Evolutionary conservation across 2,113 vertebrate species (phyloP).

Genomic region (Oncorhynchus tshawytscha): DNA sequence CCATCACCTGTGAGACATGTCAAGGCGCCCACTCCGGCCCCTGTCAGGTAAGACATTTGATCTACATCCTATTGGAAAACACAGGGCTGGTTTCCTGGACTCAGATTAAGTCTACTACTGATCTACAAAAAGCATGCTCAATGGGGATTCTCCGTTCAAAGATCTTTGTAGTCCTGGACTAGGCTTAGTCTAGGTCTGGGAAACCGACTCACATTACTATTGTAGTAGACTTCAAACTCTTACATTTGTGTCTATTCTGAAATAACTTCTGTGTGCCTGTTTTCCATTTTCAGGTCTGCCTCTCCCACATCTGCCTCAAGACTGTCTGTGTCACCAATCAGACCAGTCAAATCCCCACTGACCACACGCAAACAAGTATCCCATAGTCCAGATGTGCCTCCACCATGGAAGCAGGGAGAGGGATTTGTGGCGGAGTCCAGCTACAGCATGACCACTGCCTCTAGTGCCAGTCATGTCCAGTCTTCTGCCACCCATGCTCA

Average conservation of each 20-base stretch:
- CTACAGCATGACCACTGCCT: constrained; percentile 66
- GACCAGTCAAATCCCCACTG: constrained; percentile 86
- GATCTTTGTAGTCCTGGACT: too few species aligned
- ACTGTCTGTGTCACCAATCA: constrained; percentile 84
- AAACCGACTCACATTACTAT: too few species aligned
- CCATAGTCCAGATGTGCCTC: constrained; percentile 76
- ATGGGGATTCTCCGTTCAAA: too few species aligned
- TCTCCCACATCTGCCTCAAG: constrained; percentile 86
- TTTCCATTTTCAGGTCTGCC: constrained; percentile 69
- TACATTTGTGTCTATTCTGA: not conserved
- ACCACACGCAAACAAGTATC: constrained; percentile 67
- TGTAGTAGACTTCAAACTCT: not conserved
- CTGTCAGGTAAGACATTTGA: constrained; percentile 81
- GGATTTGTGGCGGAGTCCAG: constrained; percentile 72
- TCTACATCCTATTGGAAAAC: not conserved
- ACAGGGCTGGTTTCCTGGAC: too few species aligned
- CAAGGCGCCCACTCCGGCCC: constrained; percentile 86
- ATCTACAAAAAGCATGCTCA: too few species aligned
- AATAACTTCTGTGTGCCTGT: not conserved
- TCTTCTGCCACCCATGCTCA: constrained; percentile 71
- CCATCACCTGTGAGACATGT: constrained; percentile 93
- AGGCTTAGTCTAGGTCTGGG: too few species aligned
- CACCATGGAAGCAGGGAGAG: constrained; percentile 91
- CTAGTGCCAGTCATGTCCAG: constrained; percentile 70
- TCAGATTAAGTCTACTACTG: too few species aligned